Base-by-base conservation (phyloP, 2,888 invertebrate species). In the Helleia helle region DNA sequence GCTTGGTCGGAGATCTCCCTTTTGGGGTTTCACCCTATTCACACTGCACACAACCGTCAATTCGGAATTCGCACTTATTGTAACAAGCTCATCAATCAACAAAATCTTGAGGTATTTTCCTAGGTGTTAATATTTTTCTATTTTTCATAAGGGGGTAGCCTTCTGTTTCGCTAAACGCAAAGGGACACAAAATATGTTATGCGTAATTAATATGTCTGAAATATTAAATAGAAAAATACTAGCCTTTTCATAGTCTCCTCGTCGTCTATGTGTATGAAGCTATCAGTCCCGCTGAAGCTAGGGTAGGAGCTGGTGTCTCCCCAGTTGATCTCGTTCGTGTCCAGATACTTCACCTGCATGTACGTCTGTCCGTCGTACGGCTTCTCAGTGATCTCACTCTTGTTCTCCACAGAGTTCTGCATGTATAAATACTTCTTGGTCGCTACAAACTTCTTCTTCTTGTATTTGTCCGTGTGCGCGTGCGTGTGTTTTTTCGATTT, bases 251-350 rank as follows among this genome's bases (percentile, higher is more conserved):
- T 90, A 42, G 96, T 93, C 52, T 93, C 92, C 34, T 93, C 91
- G 68, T 95, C 94, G 55, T 92, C 93, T 62, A 94, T 96, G 68
- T 93, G 93, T 43, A 97, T 90, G 64, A 93, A 97, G 63, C 96
- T 95, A 51, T 93, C 91, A 45, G 87, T 88, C 3, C 95, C 96
- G 29, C 89, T 89, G 67, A 97, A 97, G 56, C 92, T 93, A 0
- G 95, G 95, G 44, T 80, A 84, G 0, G 73, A 68, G 28, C 77
- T 80, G 2, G 71, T 70, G 34, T 84, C 83, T 0, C 67, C 75
- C 81, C 80, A 83, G 14, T 80, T 79, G 0, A 81, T 70, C 36
- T 81, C 79, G 38, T 73, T 74, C 0, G 70, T 59, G 42, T 70
- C 67, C 48, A 67, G 62, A 71, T 65, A 88, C 61, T 73, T 87